Conservation (phyloP, 2,797 vertebrate species). For the Mus spretus region DNA sequence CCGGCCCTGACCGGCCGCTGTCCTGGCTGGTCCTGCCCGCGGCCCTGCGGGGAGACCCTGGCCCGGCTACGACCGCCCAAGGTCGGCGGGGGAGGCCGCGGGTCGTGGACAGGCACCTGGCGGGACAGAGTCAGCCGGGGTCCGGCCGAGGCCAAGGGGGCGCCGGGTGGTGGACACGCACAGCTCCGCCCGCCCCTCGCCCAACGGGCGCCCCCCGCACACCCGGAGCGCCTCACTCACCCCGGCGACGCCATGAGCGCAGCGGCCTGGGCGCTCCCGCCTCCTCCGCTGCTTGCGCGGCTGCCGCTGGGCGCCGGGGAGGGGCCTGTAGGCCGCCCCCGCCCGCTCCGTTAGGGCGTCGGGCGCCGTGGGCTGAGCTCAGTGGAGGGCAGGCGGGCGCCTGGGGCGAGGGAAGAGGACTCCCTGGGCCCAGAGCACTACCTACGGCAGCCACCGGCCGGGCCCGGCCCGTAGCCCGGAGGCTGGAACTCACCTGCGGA, state of each 20-base stretch:
- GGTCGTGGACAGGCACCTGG: not conserved
- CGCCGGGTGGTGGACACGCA: not conserved
- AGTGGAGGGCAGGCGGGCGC: not conserved
- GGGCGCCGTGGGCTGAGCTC: not conserved
- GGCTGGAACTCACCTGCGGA: not conserved
- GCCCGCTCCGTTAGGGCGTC: conserved; percentile 28
- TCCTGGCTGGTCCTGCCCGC: not conserved
- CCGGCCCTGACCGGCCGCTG: not conserved
- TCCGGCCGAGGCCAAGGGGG: not conserved
- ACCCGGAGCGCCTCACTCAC: conserved; percentile 69
- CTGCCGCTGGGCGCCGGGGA: conserved; percentile 74
- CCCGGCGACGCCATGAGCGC: conserved; percentile 83
- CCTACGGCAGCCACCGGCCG: not conserved
- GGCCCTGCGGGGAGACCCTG: not conserved
- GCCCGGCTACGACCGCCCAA: conserved; percentile 39
- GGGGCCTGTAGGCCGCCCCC: conserved; percentile 76
- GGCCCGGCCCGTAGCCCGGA: fast-evolving
- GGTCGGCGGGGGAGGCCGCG: conserved; percentile 49
- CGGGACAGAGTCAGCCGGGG: not conserved
- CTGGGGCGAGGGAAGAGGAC: not conserved
- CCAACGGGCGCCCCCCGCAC: not conserved
- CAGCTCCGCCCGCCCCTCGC: not conserved
- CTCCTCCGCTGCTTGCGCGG: conserved; percentile 77
- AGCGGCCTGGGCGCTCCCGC: conserved; percentile 70
- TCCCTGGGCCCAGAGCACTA: too few species aligned